phyloP scores from a whole-genome alignment of 2,113 vertebrate genomes.

The Baryphthengus martii region DNA sequence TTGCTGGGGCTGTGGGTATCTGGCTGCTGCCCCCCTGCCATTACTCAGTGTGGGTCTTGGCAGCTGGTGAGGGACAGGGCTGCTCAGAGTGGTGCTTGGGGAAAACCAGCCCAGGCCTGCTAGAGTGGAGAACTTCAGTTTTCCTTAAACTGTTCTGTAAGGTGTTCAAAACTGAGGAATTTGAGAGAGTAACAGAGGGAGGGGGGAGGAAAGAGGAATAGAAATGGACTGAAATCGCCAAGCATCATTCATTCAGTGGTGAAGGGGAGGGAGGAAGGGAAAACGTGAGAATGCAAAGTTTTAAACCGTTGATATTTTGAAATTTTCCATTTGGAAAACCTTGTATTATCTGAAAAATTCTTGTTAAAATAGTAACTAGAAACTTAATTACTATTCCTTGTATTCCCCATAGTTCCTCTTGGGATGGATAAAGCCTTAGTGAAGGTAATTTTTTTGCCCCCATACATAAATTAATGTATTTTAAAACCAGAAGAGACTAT shows the following conservation, averaged over 20 bases:
- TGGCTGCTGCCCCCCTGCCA: background rate
- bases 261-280: background rate
- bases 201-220: background rate
- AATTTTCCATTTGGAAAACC: background rate
- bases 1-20: background rate
- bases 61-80: background rate
- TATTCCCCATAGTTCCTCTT: background rate
- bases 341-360: background rate
- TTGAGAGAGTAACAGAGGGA: background rate
- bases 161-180: background rate
- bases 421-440: background rate
- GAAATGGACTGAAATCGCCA: background rate
- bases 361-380: background rate
- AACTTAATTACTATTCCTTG: background rate
- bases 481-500: background rate
- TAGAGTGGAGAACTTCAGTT: background rate
- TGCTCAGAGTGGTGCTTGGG: background rate
- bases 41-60: background rate
- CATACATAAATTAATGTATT: conserved; percentile 7
- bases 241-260: background rate
- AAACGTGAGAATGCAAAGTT: background rate
- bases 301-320: background rate
- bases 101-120: background rate
- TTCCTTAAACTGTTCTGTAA: background rate
- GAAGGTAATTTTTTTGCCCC: background rate